Evolutionary conservation across 2,888 invertebrate species (phyloP), one percentile per base, ranked within the genome.

Genomic region (Furcula furcula): DNA sequence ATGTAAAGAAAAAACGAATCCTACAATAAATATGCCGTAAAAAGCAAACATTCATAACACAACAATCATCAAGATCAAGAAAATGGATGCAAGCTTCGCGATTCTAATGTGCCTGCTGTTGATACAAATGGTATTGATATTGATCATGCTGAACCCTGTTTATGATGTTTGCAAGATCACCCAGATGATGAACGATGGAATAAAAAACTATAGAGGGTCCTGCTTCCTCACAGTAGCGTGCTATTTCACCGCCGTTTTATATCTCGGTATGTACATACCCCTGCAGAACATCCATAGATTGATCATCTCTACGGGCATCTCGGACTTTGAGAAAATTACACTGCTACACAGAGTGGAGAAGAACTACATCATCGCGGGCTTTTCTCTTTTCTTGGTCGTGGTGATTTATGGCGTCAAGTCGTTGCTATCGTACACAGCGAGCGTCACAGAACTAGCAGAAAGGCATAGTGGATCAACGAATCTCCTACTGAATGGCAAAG

Each of bases 311-410:
- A 44, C 55, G 1, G 20, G 44, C 1, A 31, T 73, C 0, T 54
- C 59, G 7, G 63, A 74, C 1, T 55, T 65, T 20, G 73, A 85
- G 1, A 83, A 79, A 42, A 3, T 75, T 2, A 25, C 65, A 0
- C 28, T 79, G 1, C 37, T 83, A 1, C 67, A 59, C 23, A 65
- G 56, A n/a, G 56, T 78, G 0, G 82, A 83, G 37, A 82, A 76
- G 56, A 77, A 77, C 36, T 85, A 83, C 35, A 65, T 78, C 0
- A 69, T 81, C 7, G 72, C 84, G 35, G 84, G 83, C n/a, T 83
- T 82, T 33, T 85, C 85, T 1, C 58, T 85, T 7, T 84, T 82
- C 34, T 47, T 86, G 20, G 67, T 78, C 1, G 70, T 84, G 2
- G 76, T 82, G 0, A 37, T 73, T 10, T 76, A 73, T 25, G 84